Percentiles rank a stretch among this genome's conserved stretches.
Evolutionary conservation across 2,113 vertebrate genomes (phyloP).

Genomic region (Sialia sialis): DNA sequence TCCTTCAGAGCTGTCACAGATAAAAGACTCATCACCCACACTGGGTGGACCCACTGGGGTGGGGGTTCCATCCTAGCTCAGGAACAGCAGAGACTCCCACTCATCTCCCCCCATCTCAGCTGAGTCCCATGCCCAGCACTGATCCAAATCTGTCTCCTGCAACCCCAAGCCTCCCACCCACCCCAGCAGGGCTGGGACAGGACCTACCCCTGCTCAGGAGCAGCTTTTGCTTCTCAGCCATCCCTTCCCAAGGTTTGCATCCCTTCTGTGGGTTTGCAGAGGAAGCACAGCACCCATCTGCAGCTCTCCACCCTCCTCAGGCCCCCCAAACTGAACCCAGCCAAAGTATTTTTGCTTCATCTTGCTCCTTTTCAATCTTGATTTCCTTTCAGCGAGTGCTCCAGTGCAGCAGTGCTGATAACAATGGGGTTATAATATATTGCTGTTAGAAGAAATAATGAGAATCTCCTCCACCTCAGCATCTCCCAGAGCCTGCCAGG

Average conservation of each 20-base stretch:
- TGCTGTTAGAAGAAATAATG: background rate
- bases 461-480: background rate
- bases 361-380: background rate
- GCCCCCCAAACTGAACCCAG: background rate
- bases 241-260: background rate
- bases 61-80: background rate
- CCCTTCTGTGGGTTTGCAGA: background rate
- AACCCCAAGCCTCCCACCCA: background rate
- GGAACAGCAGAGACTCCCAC: background rate
- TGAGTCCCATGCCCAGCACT: fast-evolving
- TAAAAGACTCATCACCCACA: fast-evolving
- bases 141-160: background rate
- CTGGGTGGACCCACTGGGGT: background rate
- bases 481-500: background rate
- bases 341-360: background rate
- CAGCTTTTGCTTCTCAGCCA: background rate
- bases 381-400: background rate
- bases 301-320: background rate
- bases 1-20: background rate
- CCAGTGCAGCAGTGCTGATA: background rate
- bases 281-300: background rate
- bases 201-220: background rate
- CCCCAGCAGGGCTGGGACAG: background rate
- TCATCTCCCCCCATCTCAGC: fast-evolving
- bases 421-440: background rate